Conservation (phyloP, 2,888 invertebrate genomes). For the Gastracanthus pulcherrimus region DNA sequence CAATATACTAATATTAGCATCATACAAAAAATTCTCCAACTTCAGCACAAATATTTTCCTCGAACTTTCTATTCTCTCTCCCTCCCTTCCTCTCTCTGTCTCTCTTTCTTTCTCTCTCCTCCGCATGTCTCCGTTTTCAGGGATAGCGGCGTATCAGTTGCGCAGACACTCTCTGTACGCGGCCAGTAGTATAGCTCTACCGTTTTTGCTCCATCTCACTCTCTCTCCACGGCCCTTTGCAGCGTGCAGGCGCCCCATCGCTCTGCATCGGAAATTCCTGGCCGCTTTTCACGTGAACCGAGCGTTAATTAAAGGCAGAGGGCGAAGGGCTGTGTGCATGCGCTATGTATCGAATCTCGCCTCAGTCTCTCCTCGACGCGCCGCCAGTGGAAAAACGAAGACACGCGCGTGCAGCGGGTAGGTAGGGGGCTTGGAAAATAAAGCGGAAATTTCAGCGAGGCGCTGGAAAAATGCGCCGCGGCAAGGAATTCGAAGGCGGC, state of each 20-base stretch:
- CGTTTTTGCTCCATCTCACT: background rate
- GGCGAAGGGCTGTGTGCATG: background rate
- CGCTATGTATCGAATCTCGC: slow-evolving; percentile 13
- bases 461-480: background rate
- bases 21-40: background rate
- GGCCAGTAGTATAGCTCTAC: too few relatives aligned
- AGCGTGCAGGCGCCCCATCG: too few relatives aligned
- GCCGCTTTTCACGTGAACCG: slow-evolving; percentile 13
- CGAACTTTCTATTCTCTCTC: background rate
- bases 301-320: slow-evolving; percentile 53
- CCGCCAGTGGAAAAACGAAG: slow-evolving; percentile 27
- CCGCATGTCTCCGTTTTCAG: background rate
- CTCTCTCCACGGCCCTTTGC: background rate
- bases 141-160: background rate
- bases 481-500: background rate
- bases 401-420: background rate
- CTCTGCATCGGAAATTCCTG: slow-evolving; percentile 55
- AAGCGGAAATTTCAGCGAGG: background rate
- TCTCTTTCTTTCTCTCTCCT: background rate
- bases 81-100: background rate
- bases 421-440: background rate
- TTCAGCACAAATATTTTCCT: slow-evolving; percentile 15
- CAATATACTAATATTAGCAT: background rate
- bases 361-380: background rate
- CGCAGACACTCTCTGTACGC: too few relatives aligned